Conservation (phyloP, 2,888 invertebrate genomes). For the Pimpla rufipes region DNA sequence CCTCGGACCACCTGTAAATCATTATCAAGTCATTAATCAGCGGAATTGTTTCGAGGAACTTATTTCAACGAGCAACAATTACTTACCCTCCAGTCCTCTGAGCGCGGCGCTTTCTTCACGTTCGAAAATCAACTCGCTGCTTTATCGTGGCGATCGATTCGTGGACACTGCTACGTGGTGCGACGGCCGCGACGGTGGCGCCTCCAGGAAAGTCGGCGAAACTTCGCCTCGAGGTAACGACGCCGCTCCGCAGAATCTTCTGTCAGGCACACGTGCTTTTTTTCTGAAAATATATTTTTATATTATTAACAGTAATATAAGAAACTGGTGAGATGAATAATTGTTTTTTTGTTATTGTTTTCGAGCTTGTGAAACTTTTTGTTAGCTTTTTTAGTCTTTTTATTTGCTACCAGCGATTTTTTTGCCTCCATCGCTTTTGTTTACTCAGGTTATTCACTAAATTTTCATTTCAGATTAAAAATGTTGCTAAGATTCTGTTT, state of each 20-base stretch:
- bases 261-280: conserved; percentile 59
- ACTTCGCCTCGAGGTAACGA: neutral
- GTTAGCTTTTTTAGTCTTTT: neutral
- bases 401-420: neutral
- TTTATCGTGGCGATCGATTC: conserved; percentile 42
- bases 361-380: neutral
- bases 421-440: neutral
- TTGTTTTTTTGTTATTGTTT: conserved; percentile 13
- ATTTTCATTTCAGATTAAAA: neutral
- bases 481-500: neutral
- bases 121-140: conserved; percentile 18
- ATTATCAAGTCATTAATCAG: conserved; percentile 11
- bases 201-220: neutral
- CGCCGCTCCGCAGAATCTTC: conserved; percentile 18
- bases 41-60: neutral
- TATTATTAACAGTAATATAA: neutral
- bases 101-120: neutral
- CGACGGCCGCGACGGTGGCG: conserved; percentile 40
- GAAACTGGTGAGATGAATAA: conserved; percentile 4
- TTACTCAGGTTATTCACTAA: conserved; percentile 37
- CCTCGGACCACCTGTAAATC: neutral
- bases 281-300: conserved; percentile 33
- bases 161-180: conserved; percentile 34
- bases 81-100: neutral
- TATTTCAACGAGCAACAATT: neutral